Evolutionary conservation across 2,113 vertebrate species (phyloP).

Genomic region (Pteruthius melanotis): DNA sequence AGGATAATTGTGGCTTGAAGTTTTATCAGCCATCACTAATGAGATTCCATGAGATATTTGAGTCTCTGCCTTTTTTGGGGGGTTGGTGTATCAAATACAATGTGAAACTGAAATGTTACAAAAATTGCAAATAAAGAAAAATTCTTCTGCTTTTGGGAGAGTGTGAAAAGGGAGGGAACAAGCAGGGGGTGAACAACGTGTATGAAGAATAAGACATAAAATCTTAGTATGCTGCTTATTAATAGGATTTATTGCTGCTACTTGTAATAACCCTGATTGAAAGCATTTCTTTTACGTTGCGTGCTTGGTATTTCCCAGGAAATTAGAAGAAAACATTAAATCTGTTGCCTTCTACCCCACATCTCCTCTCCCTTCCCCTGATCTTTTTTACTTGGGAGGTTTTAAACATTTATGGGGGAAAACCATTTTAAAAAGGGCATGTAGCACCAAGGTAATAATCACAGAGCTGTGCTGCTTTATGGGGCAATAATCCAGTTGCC

Average conservation of each 20-base stretch:
- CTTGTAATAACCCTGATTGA: background rate
- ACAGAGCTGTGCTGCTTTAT: constrained; percentile 57
- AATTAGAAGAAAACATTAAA: background rate
- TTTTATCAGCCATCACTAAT: background rate
- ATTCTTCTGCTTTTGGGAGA: background rate
- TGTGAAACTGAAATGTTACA: background rate
- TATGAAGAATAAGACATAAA: background rate
- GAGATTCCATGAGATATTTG: background rate
- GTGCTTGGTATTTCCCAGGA: background rate
- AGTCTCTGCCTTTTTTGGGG: background rate
- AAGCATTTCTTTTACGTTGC: background rate
- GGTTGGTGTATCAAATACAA: background rate
- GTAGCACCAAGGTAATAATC: constrained; percentile 58
- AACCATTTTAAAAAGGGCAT: constrained; percentile 40
- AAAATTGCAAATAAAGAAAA: background rate
- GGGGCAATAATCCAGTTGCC: constrained; percentile 54
- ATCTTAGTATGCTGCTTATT: background rate
- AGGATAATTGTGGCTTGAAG: background rate
- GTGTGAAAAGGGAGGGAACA: background rate
- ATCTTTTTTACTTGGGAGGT: constrained; percentile 19
- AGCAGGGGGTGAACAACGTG: background rate
- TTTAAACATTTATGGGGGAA: constrained; percentile 54
- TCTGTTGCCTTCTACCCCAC: background rate
- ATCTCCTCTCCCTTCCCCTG: background rate
- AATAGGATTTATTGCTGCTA: constrained; percentile 35